These are phyloP conservation scores for Regulus satrapa DNA, from an alignment of 2,113 vertebrate genomes.

Conservation along the genomic window DNA sequence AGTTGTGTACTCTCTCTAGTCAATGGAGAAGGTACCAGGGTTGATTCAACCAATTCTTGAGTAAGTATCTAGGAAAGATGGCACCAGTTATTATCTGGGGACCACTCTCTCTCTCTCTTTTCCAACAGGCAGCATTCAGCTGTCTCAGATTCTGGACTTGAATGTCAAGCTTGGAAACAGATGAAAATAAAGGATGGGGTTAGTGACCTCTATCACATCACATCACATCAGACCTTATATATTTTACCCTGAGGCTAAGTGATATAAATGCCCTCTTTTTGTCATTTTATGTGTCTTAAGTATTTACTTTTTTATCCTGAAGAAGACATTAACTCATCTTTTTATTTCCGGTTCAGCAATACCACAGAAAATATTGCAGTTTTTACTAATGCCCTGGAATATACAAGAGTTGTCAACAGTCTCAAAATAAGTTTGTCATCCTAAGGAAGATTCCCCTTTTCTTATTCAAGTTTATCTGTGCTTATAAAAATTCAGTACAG, in stretches of 20 bases:
- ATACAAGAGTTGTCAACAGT: not conserved
- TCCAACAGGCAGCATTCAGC: not conserved
- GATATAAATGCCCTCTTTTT: not conserved
- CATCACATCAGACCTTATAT: not conserved
- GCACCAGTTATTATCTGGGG: not conserved
- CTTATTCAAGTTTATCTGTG: not conserved
- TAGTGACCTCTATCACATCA: not conserved
- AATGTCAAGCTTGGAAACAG: not conserved
- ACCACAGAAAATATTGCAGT: not conserved
- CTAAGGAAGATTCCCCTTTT: not conserved
- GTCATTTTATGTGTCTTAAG: not conserved
- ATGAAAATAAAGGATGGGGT: not conserved
- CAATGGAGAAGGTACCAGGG: not conserved
- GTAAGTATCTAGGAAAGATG: not conserved
- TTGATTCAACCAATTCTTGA: not conserved
- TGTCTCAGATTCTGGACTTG: not conserved
- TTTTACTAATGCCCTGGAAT: not conserved
- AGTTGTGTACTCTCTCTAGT: not conserved
- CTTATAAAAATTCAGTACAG: not conserved
- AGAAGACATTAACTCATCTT: not conserved
- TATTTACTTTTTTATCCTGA: not conserved
- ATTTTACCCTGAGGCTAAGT: not conserved
- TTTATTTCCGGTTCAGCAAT: not conserved
- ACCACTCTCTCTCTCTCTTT: not conserved
- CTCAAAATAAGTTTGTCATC: not conserved